Base-by-base conservation (phyloP, 2,888 invertebrate species). In the Cristatella mucedo region DNA sequence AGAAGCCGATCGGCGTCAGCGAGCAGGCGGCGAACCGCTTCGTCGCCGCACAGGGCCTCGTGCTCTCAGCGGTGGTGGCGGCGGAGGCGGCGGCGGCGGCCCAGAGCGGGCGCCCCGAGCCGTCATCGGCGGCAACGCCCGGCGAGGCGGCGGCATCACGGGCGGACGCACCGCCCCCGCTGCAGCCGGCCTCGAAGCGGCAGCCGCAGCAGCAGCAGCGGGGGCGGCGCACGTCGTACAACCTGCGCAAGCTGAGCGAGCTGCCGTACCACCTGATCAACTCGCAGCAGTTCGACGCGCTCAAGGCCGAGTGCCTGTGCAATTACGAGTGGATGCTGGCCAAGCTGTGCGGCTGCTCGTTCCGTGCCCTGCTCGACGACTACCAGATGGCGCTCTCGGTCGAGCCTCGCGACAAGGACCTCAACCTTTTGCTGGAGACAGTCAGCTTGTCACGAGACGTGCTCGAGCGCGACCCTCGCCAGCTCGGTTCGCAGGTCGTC, bases 241-340 rank as follows among this genome's bases (percentile, higher is more conserved):
- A 84, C 67, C 72, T 76, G 34, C 71, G 84, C 54, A 80, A 79
- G 68, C 71, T 82, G 45, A 80, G 80, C 59, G 84, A 85, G 65
- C 70, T 84, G 36, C 83, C 85, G 33, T 80, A 74, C 67, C 81
- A 82, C 56, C 74, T 76, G 59, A 74, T 76, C 60, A 74, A 75
- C 51, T 52, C 57, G 61, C 70, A 52, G 67, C 74, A 52, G 46
- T 46, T 46, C 20, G 74, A 53, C 3, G 40, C 45, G 13, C 73
- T 80, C 41, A 73, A 73, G 48, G 75, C 76, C 38, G 71, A 72
- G 15, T 81, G 77, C 59, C 74, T 84, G 57, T 77, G 77, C 40
- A 77, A 81, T 57, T 70, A 78, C 21, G 73, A 75, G 49, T 85
- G 83, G 82, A 73, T 84, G 29, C 75, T 76, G 53, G 77, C 80